Evolutionary conservation across 1,140 invertebrate species (phyloP), one percentile per base, ranked within the genome.

Genomic region (Cheumatopsyche charites): DNA sequence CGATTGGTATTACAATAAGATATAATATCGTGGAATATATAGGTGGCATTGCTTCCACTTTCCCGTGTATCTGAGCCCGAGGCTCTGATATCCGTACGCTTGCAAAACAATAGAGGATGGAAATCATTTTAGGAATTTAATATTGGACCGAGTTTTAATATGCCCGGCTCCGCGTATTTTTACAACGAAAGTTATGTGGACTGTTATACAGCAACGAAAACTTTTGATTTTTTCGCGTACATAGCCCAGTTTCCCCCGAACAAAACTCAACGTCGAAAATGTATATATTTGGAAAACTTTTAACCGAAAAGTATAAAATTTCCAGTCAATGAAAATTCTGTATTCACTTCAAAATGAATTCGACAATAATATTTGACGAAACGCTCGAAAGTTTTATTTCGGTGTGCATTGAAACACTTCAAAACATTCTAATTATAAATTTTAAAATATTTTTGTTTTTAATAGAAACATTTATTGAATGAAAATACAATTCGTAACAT

Each of bases 51-150:
- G 66, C 25, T 49, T 26, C 62, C 15, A 17, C 61, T 67, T 43
- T 45, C 63, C 49, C 45, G 26, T 52, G 62, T 36, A 23, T n/a
- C 26, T 43, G 63, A 47, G 52, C 42, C 45, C 58, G 65, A 55
- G 61, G 58, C n/a, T 21, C 25, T 47, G 26, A 29, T 9, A 9
- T 36, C 58, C 58, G 15, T 65, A 13, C 69, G 19, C 43, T 13
- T 45, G 29, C 23, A 36, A 71, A 72, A 75, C 73, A 75, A 75
- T 75, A 67, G 73, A 68, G 62, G 58, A 52, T 55, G 70, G 67
- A 72, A 75, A 75, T 68, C 47, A 68, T 68, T 68, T 68, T 58
- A 72, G 73, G 70, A 75, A 75, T 75, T 75, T 75, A 75, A 75
- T 75, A 75, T 75, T 70, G 73, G 73, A 67, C 70, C 70, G 11